Evolutionary conservation across 53 echinoderm and acorn worm genomes (phyloP).

Genomic region (Henricia sp.): DNA sequence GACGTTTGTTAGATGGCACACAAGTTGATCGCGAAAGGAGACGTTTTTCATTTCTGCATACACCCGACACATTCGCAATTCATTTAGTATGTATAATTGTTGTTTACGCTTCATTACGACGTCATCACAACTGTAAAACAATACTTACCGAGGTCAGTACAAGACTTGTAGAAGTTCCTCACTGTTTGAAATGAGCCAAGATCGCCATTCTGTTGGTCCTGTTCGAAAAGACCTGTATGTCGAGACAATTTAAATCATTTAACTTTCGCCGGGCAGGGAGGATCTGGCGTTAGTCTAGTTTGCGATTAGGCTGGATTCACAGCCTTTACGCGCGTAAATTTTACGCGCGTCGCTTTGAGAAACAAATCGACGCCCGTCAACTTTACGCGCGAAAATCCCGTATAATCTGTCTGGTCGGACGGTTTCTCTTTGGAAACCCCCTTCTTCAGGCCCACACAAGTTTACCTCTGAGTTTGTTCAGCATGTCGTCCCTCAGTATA

Average conservation of each 20-base stretch:
- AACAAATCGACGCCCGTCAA: too few species aligned
- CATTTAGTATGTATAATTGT: background rate
- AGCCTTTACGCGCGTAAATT: too few species aligned
- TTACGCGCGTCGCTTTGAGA: too few species aligned
- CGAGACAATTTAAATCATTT: background rate
- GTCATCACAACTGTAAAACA: too few species aligned
- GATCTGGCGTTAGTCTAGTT: too few species aligned
- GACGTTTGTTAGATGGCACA: too few species aligned
- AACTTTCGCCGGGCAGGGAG: background rate
- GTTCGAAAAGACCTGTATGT: slow-evolving; percentile 24
- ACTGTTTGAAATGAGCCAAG: slow-evolving; percentile 8
- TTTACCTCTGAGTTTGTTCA: slow-evolving; percentile 35
- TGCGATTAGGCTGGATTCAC: too few species aligned
- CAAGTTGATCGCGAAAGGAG: too few species aligned
- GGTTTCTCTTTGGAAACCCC: background rate
- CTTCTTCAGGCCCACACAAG: background rate
- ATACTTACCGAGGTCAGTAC: slow-evolving; percentile 40
- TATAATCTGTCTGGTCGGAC: background rate
- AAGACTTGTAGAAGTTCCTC: slow-evolving; percentile 17
- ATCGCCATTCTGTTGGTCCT: background rate
- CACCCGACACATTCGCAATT: too few species aligned
- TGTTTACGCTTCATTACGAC: too few species aligned
- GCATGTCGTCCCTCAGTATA: slow-evolving; percentile 3
- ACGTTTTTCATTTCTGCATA: too few species aligned
- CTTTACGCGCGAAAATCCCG: too few species aligned